phyloP scores from a whole-genome alignment of 2,888 invertebrate species.

The Sicus ferrugineus region DNA sequence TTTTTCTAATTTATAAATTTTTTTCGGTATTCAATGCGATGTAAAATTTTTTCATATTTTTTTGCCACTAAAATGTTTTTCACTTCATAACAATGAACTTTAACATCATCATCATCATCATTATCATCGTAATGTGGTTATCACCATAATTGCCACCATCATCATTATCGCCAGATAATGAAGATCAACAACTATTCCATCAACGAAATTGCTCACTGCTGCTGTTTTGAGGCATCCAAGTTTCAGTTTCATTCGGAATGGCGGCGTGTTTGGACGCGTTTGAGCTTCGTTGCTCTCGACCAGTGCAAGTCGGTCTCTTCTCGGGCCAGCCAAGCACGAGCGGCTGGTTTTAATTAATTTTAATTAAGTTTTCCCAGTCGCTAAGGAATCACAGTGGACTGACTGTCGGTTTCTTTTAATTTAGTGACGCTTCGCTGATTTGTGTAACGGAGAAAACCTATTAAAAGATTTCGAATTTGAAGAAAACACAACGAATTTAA shows the following conservation, averaged over 20 bases:
- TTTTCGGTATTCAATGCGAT: background rate
- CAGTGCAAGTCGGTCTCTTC: background rate
- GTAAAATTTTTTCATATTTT: background rate
- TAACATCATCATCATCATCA: background rate
- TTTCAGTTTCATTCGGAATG: slow-evolving; percentile 48
- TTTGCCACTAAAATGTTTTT: too few relatives aligned
- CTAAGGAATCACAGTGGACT: background rate
- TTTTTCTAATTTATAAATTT: too few relatives aligned
- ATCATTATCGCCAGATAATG: background rate
- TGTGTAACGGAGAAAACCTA: too few relatives aligned
- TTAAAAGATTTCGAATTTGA: too few relatives aligned
- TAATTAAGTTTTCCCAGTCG: background rate
- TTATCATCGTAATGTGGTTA: background rate
- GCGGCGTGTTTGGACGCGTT: slow-evolving; percentile 42
- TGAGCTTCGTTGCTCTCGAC: background rate
- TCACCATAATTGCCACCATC: background rate
- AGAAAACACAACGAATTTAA: too few relatives aligned
- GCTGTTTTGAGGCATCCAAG: slow-evolving; percentile 7
- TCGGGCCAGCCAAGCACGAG: background rate
- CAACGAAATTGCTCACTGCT: background rate
- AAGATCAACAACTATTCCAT: background rate
- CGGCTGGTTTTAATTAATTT: background rate
- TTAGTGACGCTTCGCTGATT: slow-evolving; percentile 24
- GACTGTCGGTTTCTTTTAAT: background rate
- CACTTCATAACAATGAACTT: too few relatives aligned